A percentile compares a stretch with the other conserved stretches of the same genome.
Evolutionary conservation across 2,113 vertebrate genomes (phyloP).

Genomic region (Psettodes erumei): DNA sequence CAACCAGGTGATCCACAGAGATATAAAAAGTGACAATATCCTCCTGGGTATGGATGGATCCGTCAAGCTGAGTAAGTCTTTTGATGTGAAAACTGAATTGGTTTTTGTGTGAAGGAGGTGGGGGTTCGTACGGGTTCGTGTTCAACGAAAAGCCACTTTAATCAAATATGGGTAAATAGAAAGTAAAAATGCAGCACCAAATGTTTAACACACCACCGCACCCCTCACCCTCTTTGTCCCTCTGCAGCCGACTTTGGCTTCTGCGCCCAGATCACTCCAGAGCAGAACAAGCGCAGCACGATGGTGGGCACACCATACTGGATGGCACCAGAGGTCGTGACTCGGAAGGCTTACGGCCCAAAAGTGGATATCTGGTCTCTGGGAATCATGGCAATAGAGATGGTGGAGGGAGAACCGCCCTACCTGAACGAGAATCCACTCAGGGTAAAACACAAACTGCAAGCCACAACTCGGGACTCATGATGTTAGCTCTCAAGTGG

Average conservation of each 20-base stretch:
- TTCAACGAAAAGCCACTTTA: neutral
- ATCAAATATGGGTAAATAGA: neutral
- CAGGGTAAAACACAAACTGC: conserved; percentile 86
- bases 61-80: conserved; percentile 94
- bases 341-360: conserved; percentile 95
- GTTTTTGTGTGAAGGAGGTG: too few relatives aligned
- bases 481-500: neutral
- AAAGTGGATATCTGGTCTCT: conserved; percentile 99
- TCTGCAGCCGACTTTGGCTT: conserved; percentile 97
- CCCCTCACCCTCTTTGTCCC: neutral
- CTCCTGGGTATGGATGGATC: conserved; percentile 98
- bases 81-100: neutral
- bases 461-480: neutral
- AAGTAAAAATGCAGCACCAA: neutral
- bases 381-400: conserved; percentile 99
- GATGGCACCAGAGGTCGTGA: conserved; percentile 99
- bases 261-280: conserved; percentile 98
- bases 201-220: neutral
- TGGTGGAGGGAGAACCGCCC: conserved; percentile 99
- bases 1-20: conserved; percentile 98
- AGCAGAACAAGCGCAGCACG: conserved; percentile 98
- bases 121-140: neutral
- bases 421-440: conserved; percentile 99
- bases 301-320: conserved; percentile 99
- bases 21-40: conserved; percentile 99